phyloP scores from a whole-genome alignment of 2,113 vertebrate genomes.

The Anser cygnoides region DNA sequence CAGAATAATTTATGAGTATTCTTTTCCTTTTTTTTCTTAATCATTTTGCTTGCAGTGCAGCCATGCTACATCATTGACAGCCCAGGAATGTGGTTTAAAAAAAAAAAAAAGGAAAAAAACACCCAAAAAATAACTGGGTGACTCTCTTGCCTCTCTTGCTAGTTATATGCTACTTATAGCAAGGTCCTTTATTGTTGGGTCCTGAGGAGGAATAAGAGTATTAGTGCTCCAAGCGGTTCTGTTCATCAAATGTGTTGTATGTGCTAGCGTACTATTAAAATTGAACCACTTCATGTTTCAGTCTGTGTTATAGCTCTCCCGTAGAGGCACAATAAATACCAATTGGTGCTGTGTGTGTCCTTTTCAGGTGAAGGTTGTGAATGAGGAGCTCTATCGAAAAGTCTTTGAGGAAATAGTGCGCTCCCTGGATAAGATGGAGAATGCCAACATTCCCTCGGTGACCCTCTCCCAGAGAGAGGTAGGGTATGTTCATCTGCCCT shows the following conservation, averaged over 20 bases:
- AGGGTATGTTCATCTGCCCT: not conserved
- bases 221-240: not conserved
- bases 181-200: not conserved
- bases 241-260: not conserved
- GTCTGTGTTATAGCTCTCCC: not conserved
- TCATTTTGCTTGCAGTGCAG: not conserved
- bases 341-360: not conserved
- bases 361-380: slow-evolving; percentile 88
- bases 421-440: slow-evolving; percentile 94
- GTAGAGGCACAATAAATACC: not conserved
- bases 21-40: not conserved
- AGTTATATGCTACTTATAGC: not conserved
- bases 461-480: slow-evolving; percentile 88
- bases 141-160: not conserved
- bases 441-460: slow-evolving; percentile 94
- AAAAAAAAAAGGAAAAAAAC: not conserved
- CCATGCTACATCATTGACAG: not conserved
- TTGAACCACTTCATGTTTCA: not conserved
- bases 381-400: slow-evolving; percentile 86
- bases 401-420: slow-evolving; percentile 93
- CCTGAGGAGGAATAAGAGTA: not conserved
- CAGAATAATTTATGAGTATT: not conserved
- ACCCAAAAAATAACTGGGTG: not conserved
- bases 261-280: not conserved
- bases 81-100: not conserved